Percentiles rank a stretch among this genome's conserved stretches.
phyloP scores from a whole-genome alignment of 2,888 invertebrate genomes.

The Serripes groenlandicus region DNA sequence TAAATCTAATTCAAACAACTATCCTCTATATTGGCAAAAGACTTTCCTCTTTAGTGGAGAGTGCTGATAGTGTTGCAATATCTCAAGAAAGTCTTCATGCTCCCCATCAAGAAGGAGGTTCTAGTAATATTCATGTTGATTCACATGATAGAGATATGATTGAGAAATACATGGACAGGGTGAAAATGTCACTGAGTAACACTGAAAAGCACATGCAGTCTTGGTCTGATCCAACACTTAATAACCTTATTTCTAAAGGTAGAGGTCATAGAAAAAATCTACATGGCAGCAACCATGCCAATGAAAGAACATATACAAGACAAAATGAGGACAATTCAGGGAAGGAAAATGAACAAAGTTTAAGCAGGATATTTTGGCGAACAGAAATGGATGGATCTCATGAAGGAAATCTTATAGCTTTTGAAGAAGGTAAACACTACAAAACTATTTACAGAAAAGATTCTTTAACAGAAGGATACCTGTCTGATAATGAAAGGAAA shows the following conservation, averaged over 20 bases:
- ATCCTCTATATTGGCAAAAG: slow-evolving; percentile 12
- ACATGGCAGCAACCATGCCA: neutral
- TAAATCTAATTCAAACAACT: slow-evolving; percentile 29
- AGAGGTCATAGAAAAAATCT: neutral
- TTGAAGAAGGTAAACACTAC: too few species aligned
- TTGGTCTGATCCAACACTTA: neutral
- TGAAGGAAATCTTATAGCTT: too few species aligned
- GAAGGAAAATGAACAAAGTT: too few species aligned
- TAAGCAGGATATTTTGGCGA: too few species aligned
- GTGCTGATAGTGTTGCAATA: neutral
- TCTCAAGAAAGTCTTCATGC: neutral
- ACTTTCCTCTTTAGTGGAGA: neutral
- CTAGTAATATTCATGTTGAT: slow-evolving; percentile 9
- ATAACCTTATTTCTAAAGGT: neutral
- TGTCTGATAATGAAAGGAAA: too few species aligned
- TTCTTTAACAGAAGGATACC: too few species aligned
- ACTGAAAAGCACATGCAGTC: neutral
- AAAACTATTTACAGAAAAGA: too few species aligned
- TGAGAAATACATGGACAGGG: neutral
- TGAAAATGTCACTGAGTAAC: neutral
- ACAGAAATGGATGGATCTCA: too few species aligned
- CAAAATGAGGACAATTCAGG: too few species aligned
- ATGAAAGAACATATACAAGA: neutral
- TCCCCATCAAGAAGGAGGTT: slow-evolving; percentile 4
- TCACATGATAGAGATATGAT: slow-evolving; percentile 10